phyloP scores from a whole-genome alignment of 2,113 vertebrate species.

The Eleginops maclovinus region DNA sequence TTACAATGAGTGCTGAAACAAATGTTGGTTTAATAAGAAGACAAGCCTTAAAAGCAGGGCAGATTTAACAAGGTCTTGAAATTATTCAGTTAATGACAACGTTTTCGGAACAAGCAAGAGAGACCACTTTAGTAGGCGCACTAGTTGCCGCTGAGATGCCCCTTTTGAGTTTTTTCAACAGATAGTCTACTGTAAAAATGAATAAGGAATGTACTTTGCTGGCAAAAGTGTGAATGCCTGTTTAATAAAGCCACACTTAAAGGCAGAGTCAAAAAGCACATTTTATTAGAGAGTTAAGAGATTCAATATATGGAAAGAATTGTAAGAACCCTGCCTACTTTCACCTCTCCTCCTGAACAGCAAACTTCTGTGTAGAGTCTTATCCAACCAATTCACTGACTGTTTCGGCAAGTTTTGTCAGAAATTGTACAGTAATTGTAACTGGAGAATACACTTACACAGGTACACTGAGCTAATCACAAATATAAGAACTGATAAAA shows the following conservation, averaged over 20 bases:
- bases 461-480: neutral
- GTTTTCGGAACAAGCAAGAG: too few relatives aligned
- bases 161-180: neutral
- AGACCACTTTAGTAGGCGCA: neutral
- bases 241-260: neutral
- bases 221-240: neutral
- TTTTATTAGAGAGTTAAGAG: neutral
- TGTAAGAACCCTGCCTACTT: neutral
- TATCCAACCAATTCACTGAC: neutral
- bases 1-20: constrained; percentile 18
- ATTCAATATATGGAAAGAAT: neutral
- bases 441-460: too few relatives aligned
- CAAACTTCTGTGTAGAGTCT: neutral
- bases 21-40: constrained; percentile 6
- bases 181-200: neutral
- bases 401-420: neutral
- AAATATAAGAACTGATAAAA: neutral
- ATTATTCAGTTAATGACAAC: neutral
- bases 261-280: too few relatives aligned
- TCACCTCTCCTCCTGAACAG: neutral
- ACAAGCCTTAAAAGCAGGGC: neutral
- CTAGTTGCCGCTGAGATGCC: neutral
- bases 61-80: constrained; percentile 9
- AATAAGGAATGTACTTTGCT: neutral
- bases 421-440: neutral